Evolutionary conservation across 2,888 invertebrate species (phyloP).

Genomic region (Ctenicera cuprea): DNA sequence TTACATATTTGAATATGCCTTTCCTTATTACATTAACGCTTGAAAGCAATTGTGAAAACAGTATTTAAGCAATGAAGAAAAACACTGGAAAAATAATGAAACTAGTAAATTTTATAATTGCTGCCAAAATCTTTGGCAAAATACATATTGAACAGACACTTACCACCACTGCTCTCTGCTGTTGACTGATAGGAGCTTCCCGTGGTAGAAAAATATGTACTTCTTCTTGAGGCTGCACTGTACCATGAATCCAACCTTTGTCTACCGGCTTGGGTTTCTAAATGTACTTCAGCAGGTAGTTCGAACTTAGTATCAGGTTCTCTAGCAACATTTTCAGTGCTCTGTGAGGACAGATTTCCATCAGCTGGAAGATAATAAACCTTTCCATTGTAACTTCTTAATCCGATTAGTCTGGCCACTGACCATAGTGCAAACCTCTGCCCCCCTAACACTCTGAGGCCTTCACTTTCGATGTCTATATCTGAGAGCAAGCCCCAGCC

Average conservation of each 20-base stretch:
- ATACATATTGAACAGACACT: too few species aligned
- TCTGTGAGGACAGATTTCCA: background rate
- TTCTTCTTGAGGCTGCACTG: constrained; percentile 85
- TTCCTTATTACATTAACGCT: too few species aligned
- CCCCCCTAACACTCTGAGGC: constrained; percentile 91
- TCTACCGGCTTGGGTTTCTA: constrained; percentile 68
- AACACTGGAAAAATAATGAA: too few species aligned
- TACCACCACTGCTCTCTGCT: constrained; percentile 69
- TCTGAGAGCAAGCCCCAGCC: constrained; percentile 98
- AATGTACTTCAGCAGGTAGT: constrained; percentile 66
- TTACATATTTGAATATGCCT: too few species aligned
- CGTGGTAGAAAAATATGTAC: constrained; percentile 87
- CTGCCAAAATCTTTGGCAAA: too few species aligned
- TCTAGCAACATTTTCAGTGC: constrained; percentile 20
- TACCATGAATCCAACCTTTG: constrained; percentile 89
- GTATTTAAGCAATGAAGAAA: too few species aligned
- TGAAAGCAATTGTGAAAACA: too few species aligned
- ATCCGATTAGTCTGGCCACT: constrained; percentile 87
- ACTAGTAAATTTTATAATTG: too few species aligned
- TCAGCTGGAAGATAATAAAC: constrained; percentile 87
- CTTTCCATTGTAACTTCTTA: constrained; percentile 90
- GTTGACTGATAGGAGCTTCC: constrained; percentile 86
- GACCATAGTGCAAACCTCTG: constrained; percentile 95
- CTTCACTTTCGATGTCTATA: constrained; percentile 98
- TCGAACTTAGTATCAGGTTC: constrained; percentile 59